Evolutionary conservation across 2,113 vertebrate species (phyloP), one percentile per base, ranked within the genome.

Genomic region (Phylloscopus whistleri): DNA sequence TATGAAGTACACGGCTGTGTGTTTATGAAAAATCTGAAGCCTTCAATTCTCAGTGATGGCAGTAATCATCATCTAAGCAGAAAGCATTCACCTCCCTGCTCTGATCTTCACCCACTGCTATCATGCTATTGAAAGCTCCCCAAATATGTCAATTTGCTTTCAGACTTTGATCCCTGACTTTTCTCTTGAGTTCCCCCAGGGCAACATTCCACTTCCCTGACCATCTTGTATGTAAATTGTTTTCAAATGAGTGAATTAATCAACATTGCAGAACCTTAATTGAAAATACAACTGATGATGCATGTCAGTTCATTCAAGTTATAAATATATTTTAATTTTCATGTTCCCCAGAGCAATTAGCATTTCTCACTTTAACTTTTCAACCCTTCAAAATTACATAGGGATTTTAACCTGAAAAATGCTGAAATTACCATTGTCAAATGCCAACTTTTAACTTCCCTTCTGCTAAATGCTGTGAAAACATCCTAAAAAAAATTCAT

Each of bases 201-300:
- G 92, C 77, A 84, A 26, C 80, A 92, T 94, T 96, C 92, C 90
- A 84, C 80, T 84, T 92, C 90, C 66, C 88, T 94, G 80, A 84
- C 88, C 90, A 87, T 92, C 80, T 60, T 92, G 69, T 87, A 92
- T 93, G 94, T 93, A 97, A 96, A 95, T 96, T 94, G 88, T 93
- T 95, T 96, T 95, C 92, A 96, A 96, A 96, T 89, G 92, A 93
- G 80, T 87, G 90, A 95, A 97, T 93, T 94, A 96, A 95, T 96
- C 95, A 97, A 88, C 95, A 93, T 82, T 88, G 90, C 80, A 92
- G 90, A 96, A 92, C 88, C 69, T 92, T 94, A 96, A 97, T 96
- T 96, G 93, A 96, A 96, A 93, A 90, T 94, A 96, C 92, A 89
- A 92, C 88, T 90, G 92, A 84, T 95, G 92, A 79, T 96, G 92